phyloP scores from a whole-genome alignment of 2,113 vertebrate genomes.

The Todiramphus chloris region DNA sequence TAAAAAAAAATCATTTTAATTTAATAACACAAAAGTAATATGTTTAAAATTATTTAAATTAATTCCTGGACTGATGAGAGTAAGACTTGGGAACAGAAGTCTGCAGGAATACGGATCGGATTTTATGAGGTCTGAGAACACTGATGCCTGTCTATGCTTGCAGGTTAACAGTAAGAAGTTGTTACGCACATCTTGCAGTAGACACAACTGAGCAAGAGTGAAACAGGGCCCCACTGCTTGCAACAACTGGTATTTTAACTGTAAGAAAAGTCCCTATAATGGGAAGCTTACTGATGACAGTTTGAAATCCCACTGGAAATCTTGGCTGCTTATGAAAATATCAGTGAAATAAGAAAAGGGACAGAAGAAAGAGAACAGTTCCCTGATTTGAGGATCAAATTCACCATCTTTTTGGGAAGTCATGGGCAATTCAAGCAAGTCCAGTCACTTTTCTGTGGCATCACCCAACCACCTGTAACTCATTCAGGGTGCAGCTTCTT shows the following conservation, averaged over 20 bases:
- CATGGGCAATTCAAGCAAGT: neutral
- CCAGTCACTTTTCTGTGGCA: neutral
- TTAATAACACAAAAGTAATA: neutral
- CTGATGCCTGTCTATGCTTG: neutral
- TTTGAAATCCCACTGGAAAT: neutral
- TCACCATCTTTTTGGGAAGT: neutral
- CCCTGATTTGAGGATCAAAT: rapidly evolving
- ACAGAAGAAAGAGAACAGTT: neutral
- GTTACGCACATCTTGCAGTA: neutral
- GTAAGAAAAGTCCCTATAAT: neutral
- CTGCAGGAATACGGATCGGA: neutral
- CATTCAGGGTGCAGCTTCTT: neutral
- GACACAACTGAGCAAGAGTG: neutral
- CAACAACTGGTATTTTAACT: neutral
- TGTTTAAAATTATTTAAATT: neutral
- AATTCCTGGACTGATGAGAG: neutral
- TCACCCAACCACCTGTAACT: neutral
- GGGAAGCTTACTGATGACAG: neutral
- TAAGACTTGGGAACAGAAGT: neutral
- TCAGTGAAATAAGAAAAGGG: neutral
- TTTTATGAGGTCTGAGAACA: neutral
- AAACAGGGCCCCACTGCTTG: neutral
- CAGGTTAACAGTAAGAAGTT: neutral
- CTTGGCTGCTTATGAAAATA: neutral
- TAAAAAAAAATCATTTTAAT: neutral